Evolutionary conservation across 1,140 invertebrate genomes (phyloP).

Genomic region (Zaprionus gabonicus): DNA sequence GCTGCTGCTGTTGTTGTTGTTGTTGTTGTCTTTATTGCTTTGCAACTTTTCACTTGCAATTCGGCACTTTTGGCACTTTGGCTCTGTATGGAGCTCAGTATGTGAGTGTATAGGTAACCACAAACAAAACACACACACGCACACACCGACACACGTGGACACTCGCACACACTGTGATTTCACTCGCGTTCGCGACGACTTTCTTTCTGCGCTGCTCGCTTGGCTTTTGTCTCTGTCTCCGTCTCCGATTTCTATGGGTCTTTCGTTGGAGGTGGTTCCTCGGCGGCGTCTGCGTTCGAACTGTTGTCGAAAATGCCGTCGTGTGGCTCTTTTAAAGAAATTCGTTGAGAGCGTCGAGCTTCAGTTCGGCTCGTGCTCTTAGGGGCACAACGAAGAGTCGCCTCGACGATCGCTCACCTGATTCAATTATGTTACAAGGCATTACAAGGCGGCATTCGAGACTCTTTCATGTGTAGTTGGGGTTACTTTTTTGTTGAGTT

Average conservation of each 20-base stretch:
- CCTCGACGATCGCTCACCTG: conserved; percentile 17
- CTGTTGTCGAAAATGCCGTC: conserved; percentile 62
- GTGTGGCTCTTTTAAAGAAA: conserved; percentile 77
- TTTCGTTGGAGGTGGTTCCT: conserved; percentile 51
- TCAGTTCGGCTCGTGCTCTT: conserved; percentile 53
- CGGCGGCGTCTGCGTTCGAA: conserved; percentile 73
- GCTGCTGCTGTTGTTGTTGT: neutral
- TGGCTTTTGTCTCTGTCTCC: conserved; percentile 1
- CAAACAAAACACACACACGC: conserved; percentile 3
- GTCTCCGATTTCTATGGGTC: conserved; percentile 11
- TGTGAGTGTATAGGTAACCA: conserved; percentile 7
- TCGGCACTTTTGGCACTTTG: conserved; percentile 2
- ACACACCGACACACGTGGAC: conserved; percentile 7
- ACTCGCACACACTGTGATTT: conserved; percentile 46
- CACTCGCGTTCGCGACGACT: conserved; percentile 62
- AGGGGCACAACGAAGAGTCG: conserved; percentile 51
- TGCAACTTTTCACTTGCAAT: conserved; percentile 6
- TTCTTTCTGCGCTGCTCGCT: conserved; percentile 60
- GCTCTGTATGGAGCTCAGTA: neutral
- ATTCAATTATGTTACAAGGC: conserved; percentile 47
- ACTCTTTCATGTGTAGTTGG: conserved; percentile 27
- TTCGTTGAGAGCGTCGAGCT: conserved; percentile 41
- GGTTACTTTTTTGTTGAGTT: conserved; percentile 41
- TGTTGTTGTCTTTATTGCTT: neutral
- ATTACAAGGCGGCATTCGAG: conserved; percentile 41